Conservation (phyloP, 2,797 vertebrate genomes). For the Graptemys geographica region DNA sequence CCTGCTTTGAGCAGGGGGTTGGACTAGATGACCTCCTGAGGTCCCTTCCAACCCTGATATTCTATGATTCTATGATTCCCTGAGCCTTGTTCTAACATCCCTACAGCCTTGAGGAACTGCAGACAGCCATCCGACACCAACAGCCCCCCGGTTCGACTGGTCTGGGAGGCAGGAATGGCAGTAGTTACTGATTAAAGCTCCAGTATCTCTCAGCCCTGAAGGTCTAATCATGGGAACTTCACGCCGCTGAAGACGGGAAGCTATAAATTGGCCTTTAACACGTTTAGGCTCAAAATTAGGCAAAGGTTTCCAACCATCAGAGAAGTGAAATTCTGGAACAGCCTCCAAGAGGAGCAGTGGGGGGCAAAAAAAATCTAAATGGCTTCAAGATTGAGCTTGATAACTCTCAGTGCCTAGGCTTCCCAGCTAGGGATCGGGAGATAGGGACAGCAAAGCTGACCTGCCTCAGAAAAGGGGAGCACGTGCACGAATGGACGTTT, state of each 20-base stretch:
- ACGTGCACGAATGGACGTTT: accelerated
- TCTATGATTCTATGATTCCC: not conserved
- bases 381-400: too few relatives aligned
- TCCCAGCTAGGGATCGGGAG: not conserved
- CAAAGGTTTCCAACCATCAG: too few relatives aligned
- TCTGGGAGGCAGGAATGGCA: not conserved
- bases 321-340: too few relatives aligned
- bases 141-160: not conserved
- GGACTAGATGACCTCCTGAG: too few relatives aligned
- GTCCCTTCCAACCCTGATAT: too few relatives aligned
- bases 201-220: not conserved
- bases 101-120: not conserved
- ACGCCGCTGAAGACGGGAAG: not conserved
- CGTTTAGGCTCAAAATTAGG: too few relatives aligned
- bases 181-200: not conserved
- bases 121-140: not conserved
- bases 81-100: not conserved
- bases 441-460: not conserved
- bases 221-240: not conserved
- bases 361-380: too few relatives aligned
- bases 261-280: too few relatives aligned
- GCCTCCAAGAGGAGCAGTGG: too few relatives aligned
- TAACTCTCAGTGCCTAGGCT: not conserved
- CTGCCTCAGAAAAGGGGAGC: not conserved
- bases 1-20: too few relatives aligned